A percentile compares a stretch with the other conserved stretches of the same genome.
These are phyloP conservation scores for Acleris emargana DNA, from an alignment of 2,888 invertebrate species.

Conservation along the genomic window DNA sequence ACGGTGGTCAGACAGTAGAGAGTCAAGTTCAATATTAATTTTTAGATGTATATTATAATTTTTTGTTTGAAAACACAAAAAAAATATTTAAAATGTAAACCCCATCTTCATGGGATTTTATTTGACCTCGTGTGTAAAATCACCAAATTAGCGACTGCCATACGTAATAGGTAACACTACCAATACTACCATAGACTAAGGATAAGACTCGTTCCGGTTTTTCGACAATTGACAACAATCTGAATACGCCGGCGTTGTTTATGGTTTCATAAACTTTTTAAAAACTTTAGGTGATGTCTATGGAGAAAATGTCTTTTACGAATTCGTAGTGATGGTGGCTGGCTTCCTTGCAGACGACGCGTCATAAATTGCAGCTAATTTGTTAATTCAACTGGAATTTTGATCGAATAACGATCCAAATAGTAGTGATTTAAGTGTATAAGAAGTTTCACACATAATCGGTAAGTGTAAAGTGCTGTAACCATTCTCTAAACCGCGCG, in stretches of 20 bases:
- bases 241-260: slow-evolving; percentile 29
- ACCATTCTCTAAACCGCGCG: slow-evolving; percentile 66
- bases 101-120: too few species aligned
- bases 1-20: too few species aligned
- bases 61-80: too few species aligned
- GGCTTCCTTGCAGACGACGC: slow-evolving; percentile 82
- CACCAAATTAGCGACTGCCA: background rate
- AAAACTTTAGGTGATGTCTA: slow-evolving; percentile 74
- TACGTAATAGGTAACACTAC: background rate
- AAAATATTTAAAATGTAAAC: too few species aligned
- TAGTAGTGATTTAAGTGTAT: slow-evolving; percentile 78
- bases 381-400: slow-evolving; percentile 66
- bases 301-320: slow-evolving; percentile 82
- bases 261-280: slow-evolving; percentile 41
- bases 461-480: slow-evolving; percentile 76
- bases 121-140: too few species aligned
- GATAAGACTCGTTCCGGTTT: slow-evolving; percentile 10
- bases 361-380: slow-evolving; percentile 75
- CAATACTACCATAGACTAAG: slow-evolving; percentile 13
- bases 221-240: slow-evolving; percentile 12
- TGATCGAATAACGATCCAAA: slow-evolving; percentile 66
- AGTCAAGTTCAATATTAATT: too few species aligned
- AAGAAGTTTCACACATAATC: slow-evolving; percentile 77
- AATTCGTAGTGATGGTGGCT: slow-evolving; percentile 83
- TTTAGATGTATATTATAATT: too few species aligned